phyloP scores from a whole-genome alignment of 2,888 invertebrate species.

The Coremacera marginata region DNA sequence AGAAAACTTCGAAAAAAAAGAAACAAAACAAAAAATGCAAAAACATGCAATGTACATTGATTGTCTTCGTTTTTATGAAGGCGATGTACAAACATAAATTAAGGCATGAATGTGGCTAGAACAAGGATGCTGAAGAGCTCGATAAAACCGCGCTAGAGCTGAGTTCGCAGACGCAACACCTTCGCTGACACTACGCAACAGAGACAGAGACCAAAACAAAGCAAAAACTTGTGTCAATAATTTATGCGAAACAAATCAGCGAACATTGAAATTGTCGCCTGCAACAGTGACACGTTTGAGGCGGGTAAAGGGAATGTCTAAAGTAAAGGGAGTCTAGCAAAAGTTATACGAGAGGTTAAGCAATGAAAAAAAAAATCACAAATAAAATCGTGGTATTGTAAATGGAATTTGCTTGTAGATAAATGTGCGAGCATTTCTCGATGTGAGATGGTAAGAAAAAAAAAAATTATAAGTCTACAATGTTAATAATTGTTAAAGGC shows the following conservation, averaged over 20 bases:
- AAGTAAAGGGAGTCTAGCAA: no score
- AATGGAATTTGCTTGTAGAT: constrained; percentile 29
- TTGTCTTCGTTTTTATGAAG: constrained; percentile 34
- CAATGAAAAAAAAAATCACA: background rate
- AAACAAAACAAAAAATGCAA: background rate
- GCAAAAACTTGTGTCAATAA: constrained; percentile 46
- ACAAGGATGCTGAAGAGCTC: background rate
- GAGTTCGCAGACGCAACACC: constrained; percentile 9
- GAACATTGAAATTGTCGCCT: constrained; percentile 40
- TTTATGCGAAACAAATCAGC: constrained; percentile 47
- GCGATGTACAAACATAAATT: constrained; percentile 32
- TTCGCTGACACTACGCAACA: background rate
- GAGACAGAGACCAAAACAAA: constrained; percentile 10
- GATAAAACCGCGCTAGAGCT: background rate
- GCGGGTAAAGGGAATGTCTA: background rate
- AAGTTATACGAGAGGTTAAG: background rate
- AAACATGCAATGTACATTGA: constrained; percentile 33
- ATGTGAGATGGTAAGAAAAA: background rate
- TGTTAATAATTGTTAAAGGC: no score
- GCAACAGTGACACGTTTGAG: background rate
- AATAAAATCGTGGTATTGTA: background rate
- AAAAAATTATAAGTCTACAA: background rate
- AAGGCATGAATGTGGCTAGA: constrained; percentile 4
- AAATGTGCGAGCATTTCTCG: background rate
- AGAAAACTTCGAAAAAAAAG: background rate